Base-by-base conservation (phyloP, 2,888 invertebrate species). In the Lepidocyrtinus sp. region DNA sequence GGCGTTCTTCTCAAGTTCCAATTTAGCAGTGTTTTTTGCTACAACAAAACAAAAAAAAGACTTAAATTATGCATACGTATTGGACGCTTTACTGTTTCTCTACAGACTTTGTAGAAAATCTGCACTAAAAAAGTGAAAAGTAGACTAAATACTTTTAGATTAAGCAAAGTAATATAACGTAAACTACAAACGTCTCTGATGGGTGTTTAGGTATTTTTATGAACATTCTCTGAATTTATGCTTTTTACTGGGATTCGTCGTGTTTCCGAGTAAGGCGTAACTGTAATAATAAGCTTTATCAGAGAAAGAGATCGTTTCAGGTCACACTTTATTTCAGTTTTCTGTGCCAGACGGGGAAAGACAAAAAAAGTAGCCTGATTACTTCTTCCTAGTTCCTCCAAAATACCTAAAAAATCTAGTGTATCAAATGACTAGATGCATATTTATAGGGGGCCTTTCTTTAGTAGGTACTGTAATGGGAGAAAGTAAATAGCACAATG, bases 271-370 rank as follows among this genome's bases (percentile, higher is more conserved):
- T 59, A 59, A n/a, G 59, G 59, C 55, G 68, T 72, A 17, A 45
- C 36, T 27, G 46, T 69, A 62, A 69, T 75, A 75, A 75, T 75
- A 75, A 69, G 63, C 50, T 64, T 75, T 75, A 75, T 75, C 75
- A 69, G 69, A 69, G 27, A 62, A 63, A 69, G 75, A 63, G 27
- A 62, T 75, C 75, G 63, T 75, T 75, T 63, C 63, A 75, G 69
- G 69, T 75, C 75, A 64, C 69, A 27, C 55, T 75, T 69, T 69
- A 75, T 70, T 75, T 67, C 75, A 26, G 36, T 15, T 46, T 59
- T 62, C 26, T 24, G 62, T 67, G 68, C 75, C 75, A 75, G 64
- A n/a, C n/a, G 25, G 45, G 67, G 25, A 45, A 61, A 59, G 21
- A 59, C 19, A 59, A 59, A 59, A 59, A 59, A 59, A 22, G 59